phyloP scores from a whole-genome alignment of 2,888 invertebrate species.

The Mythimna albipuncta region DNA sequence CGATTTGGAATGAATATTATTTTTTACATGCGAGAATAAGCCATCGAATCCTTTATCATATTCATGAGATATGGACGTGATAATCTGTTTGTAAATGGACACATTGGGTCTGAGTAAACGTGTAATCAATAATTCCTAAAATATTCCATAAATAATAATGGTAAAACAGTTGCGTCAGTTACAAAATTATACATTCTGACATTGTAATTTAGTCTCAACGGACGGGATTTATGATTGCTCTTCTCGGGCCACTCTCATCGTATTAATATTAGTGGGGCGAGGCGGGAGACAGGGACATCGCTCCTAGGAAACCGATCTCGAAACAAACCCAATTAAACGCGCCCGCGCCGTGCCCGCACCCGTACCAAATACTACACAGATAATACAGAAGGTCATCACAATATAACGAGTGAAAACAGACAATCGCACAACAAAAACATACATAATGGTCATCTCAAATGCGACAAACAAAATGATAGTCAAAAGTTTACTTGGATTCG shows the following conservation, averaged over 20 bases:
- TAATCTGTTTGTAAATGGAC: background rate
- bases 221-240: conserved; percentile 74
- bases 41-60: too few species aligned
- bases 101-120: background rate
- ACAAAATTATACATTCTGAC: conserved; percentile 69
- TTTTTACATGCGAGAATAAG: too few species aligned
- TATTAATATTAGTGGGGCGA: conserved; percentile 70
- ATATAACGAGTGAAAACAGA: background rate
- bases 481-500: background rate
- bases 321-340: conserved; percentile 76
- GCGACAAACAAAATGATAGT: background rate
- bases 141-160: conserved; percentile 43
- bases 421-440: background rate
- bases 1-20: too few species aligned
- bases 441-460: background rate
- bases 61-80: too few species aligned
- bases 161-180: conserved; percentile 57
- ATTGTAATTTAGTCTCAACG: conserved; percentile 71
- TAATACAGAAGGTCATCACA: background rate
- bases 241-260: conserved; percentile 65
- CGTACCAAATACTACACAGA: conserved; percentile 17
- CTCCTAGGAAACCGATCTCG: conserved; percentile 68
- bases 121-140: background rate
- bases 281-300: conserved; percentile 59
- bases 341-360: conserved; percentile 56